Base-by-base conservation (phyloP, 1,140 invertebrate species). In the Bicyclus anynana region DNA sequence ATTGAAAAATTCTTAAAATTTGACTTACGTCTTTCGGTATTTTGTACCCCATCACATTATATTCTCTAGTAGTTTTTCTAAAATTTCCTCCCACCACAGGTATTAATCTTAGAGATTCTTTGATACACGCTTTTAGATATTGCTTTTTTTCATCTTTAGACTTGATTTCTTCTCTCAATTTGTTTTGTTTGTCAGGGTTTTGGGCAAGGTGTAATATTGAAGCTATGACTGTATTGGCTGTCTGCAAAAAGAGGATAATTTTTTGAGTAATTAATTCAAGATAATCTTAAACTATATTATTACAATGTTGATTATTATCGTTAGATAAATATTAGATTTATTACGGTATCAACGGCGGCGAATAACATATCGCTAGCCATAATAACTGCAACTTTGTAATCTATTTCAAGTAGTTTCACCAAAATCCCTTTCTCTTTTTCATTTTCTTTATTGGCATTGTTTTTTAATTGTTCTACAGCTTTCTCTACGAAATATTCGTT, bases 301-400 rank as follows among this genome's bases (percentile, higher is more conserved):
- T n/a, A n/a, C n/a, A n/a, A n/a, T n/a, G n/a, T n/a, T n/a, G n/a
- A n/a, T n/a, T n/a, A n/a, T n/a, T n/a, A n/a, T n/a, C n/a, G n/a
- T n/a, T n/a, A n/a, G n/a, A n/a, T n/a, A n/a, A n/a, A n/a, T n/a
- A n/a, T n/a, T 9, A 9, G 3, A 16, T 55, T 14, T 49, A 52
- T 87, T 84, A 94, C 93, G 58, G 94, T 95, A 80, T 95, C 94
- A 37, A 95, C 91, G 44, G 94, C 94, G 17, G 93, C 94, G 37
- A 94, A 89, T 17, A 95, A 57, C 91, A 94, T 93, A 70, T 96
- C 94, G 53, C 92, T 85, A 1, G 92, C 91, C 91, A 95, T 93
- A 1, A 91, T 88, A 17, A 90, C 65, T 0, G 92, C 92, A 14
- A 88, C 84, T 75, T 84, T 85, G 68, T 89, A 82, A 68, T 91